A percentile compares a stretch with the other conserved stretches of the same genome.
phyloP scores from a whole-genome alignment of 2,888 invertebrate genomes.

The Plutella xylostella region DNA sequence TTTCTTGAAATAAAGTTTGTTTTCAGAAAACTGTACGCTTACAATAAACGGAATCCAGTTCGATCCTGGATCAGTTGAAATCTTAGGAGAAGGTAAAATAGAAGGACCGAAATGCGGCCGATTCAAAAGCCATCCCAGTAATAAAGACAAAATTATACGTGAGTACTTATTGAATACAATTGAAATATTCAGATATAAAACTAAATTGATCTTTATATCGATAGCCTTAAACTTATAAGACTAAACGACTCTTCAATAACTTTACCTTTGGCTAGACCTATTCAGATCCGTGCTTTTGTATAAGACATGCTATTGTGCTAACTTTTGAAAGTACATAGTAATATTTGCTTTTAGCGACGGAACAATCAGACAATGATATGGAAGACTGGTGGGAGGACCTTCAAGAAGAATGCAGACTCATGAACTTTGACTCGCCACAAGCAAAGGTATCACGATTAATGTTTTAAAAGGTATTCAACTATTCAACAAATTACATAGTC shows the following conservation, averaged over 20 bases:
- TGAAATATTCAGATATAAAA: too few species aligned
- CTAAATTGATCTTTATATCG: too few species aligned
- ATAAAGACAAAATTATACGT: slow-evolving; percentile 47
- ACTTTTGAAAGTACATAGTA: too few species aligned
- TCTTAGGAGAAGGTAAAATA: slow-evolving; percentile 40
- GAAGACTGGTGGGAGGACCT: slow-evolving; percentile 80
- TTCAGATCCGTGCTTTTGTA: too few species aligned
- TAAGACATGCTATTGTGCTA: too few species aligned
- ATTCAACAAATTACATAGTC: background rate
- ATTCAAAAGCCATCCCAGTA: slow-evolving; percentile 57
- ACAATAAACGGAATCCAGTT: slow-evolving; percentile 31
- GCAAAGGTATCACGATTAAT: slow-evolving; percentile 53
- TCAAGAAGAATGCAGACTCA: slow-evolving; percentile 77
- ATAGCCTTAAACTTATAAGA: too few species aligned
- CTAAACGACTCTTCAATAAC: too few species aligned
- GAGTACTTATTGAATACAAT: too few species aligned
- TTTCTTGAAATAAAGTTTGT: slow-evolving; percentile 8
- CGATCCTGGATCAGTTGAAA: slow-evolving; percentile 44
- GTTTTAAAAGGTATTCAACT: background rate
- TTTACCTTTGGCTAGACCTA: too few species aligned
- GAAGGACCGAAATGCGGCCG: slow-evolving; percentile 39
- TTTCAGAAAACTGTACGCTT: slow-evolving; percentile 50
- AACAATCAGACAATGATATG: slow-evolving; percentile 58
- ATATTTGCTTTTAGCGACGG: slow-evolving; percentile 28
- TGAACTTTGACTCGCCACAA: slow-evolving; percentile 71